phyloP scores from a whole-genome alignment of 1,140 invertebrate species.

The Panagrolaimus sp. region DNA sequence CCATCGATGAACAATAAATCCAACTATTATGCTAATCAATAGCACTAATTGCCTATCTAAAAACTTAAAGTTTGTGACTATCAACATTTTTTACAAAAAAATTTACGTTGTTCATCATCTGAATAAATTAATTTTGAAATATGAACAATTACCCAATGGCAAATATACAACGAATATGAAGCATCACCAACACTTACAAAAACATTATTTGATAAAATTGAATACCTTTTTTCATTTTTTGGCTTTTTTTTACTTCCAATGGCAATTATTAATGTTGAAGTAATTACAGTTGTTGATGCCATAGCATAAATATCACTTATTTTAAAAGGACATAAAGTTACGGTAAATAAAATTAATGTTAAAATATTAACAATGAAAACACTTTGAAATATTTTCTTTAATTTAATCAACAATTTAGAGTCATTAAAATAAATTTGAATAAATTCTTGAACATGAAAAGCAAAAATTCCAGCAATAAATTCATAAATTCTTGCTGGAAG shows the following conservation, averaged over 20 bases:
- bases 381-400: neutral
- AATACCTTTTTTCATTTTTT: neutral
- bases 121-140: neutral
- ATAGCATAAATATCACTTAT: neutral
- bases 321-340: neutral
- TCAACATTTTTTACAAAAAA: no score
- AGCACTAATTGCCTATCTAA: no score
- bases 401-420: no score
- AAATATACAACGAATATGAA: slow-evolving; percentile 12
- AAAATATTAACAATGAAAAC: neutral
- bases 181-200: slow-evolving; percentile 6
- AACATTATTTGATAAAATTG: neutral
- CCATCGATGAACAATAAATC: neutral
- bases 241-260: neutral
- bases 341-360: neutral
- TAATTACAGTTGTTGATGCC: neutral
- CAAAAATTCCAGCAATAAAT: neutral
- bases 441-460: neutral
- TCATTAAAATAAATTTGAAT: no score
- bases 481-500: neutral
- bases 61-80: no score
- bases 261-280: neutral
- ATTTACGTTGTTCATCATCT: neutral
- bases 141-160: neutral
- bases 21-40: neutral